These are phyloP conservation scores for Perca flavescens DNA, from an alignment of 2,113 vertebrate species.

Conservation along the genomic window DNA sequence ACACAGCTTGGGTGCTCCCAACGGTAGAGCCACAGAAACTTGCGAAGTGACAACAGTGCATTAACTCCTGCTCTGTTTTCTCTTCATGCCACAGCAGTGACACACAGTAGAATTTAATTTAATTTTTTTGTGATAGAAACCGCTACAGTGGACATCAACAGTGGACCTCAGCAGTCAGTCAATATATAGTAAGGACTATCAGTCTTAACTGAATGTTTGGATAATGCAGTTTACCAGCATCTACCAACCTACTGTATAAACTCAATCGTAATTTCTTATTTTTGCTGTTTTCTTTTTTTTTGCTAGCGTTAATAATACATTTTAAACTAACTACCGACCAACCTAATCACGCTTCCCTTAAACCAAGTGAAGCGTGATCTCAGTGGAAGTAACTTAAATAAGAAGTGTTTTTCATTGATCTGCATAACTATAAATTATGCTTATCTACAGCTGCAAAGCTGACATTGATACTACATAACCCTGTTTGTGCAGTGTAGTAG, in stretches of 20 bases:
- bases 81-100: background rate
- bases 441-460: background rate
- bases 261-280: background rate
- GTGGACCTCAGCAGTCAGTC: background rate
- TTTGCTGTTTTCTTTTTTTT: background rate
- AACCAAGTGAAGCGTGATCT: background rate
- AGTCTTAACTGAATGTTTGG: background rate
- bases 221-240: background rate
- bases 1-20: background rate
- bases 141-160: background rate
- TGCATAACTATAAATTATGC: background rate
- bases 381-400: background rate
- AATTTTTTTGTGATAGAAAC: too few species aligned
- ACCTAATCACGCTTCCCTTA: background rate
- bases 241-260: background rate
- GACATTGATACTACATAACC: background rate
- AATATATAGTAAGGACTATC: background rate
- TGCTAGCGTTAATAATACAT: background rate
- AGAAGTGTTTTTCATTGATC: background rate
- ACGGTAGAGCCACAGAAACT: slow-evolving; percentile 4
- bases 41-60: slow-evolving; percentile 1
- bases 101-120: background rate
- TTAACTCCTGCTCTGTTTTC: background rate
- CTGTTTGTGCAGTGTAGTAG: background rate
- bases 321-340: background rate